Conservation (phyloP, 2,888 invertebrate species). For the Epinotia demarniana region DNA sequence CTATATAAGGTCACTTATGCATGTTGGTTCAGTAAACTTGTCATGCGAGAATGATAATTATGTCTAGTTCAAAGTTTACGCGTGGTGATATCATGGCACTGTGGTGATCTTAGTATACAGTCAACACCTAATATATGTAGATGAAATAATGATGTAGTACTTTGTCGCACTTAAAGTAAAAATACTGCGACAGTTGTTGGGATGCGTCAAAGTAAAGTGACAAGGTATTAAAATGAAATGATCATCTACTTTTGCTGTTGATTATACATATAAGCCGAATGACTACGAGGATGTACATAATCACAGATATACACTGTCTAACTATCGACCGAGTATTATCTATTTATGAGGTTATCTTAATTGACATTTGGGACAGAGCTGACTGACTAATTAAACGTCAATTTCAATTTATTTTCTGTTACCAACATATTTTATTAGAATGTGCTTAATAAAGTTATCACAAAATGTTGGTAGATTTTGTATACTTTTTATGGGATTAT, state of each 20-base stretch:
- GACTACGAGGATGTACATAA: neutral
- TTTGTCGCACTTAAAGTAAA: no score
- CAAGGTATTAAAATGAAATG: no score
- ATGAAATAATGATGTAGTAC: no score
- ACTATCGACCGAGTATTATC: neutral
- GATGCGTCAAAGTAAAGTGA: no score
- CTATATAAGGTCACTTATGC: neutral
- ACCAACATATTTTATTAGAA: neutral
- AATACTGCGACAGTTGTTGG: no score
- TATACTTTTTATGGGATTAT: neutral
- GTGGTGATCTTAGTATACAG: conserved; percentile 4
- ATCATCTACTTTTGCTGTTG: no score
- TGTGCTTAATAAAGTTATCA: neutral
- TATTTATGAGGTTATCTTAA: conserved; percentile 28
- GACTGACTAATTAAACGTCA: no score
- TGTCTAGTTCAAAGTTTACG: conserved; percentile 18
- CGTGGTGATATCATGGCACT: conserved; percentile 5
- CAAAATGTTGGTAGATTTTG: neutral
- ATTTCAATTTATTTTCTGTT: neutral
- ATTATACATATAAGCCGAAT: neutral
- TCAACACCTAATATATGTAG: no score
- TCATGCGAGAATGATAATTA: conserved; percentile 20
- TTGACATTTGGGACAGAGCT: conserved; percentile 3
- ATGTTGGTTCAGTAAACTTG: conserved; percentile 24
- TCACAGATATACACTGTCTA: neutral